Conservation (phyloP, 1,140 invertebrate genomes). For the Trichonephila inaurata region DNA sequence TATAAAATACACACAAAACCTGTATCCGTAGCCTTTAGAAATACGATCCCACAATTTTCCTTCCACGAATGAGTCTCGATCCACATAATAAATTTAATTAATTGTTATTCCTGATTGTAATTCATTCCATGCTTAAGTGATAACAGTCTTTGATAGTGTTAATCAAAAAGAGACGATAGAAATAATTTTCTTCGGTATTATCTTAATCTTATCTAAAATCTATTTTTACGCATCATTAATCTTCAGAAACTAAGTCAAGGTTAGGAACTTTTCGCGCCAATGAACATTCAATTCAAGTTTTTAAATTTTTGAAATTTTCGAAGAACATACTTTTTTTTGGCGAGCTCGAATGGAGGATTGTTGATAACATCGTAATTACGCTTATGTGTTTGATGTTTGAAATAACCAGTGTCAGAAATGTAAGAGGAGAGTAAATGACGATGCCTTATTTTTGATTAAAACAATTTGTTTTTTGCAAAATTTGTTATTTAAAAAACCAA, state of each 20-base stretch:
- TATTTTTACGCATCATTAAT: constrained; percentile 22
- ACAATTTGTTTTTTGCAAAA: background rate
- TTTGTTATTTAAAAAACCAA: background rate
- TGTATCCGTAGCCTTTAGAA: background rate
- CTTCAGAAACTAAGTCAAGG: constrained; percentile 4
- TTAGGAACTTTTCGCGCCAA: background rate
- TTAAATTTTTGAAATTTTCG: constrained; percentile 20
- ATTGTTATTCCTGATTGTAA: background rate
- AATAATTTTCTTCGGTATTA: constrained; percentile 28
- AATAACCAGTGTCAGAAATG: background rate
- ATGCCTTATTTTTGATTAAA: background rate
- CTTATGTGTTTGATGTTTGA: background rate
- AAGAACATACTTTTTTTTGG: background rate
- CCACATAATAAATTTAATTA: background rate
- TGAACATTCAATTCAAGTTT: constrained; percentile 2
- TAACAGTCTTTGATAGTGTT: background rate
- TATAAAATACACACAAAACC: background rate
- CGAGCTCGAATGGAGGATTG: background rate
- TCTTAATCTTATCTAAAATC: constrained; percentile 2
- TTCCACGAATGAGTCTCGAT: background rate
- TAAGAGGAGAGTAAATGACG: background rate
- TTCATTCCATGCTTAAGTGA: constrained; percentile 1
- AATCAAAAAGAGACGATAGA: background rate
- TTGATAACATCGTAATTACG: background rate
- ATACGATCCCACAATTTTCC: background rate